phyloP scores from a whole-genome alignment of 2,797 vertebrate genomes.

The Sebastiscus albofasciatus region DNA sequence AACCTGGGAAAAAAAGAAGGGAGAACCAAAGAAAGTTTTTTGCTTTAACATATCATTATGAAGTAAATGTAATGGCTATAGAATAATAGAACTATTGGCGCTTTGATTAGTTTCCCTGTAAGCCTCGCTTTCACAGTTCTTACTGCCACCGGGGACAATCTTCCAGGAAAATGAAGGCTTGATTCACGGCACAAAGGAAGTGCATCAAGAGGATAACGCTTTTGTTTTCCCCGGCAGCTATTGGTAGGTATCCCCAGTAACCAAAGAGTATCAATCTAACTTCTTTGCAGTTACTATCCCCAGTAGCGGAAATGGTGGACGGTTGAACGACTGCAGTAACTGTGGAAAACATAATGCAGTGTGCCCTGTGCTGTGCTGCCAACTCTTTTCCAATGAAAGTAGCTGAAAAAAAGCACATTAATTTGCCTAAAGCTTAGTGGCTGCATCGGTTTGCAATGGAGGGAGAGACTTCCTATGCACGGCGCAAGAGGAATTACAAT shows the following conservation, averaged over 20 bases:
- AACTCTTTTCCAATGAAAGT: neutral
- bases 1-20: neutral
- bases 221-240: neutral
- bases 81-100: neutral
- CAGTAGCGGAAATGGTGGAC: neutral
- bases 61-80: neutral
- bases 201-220: neutral
- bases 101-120: neutral
- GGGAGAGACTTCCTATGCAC: neutral
- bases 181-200: neutral
- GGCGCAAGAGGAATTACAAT: neutral
- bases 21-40: neutral
- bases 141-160: neutral
- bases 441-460: neutral
- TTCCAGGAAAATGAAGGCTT: neutral
- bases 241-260: neutral
- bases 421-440: neutral
- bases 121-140: neutral
- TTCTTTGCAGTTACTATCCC: neutral
- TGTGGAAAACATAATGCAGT: neutral
- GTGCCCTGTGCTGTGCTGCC: neutral
- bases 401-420: neutral
- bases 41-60: neutral
- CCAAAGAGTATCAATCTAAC: neutral
- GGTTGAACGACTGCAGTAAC: neutral